phyloP scores from a whole-genome alignment of 2,888 invertebrate species.

The Melinaea marsaeus region DNA sequence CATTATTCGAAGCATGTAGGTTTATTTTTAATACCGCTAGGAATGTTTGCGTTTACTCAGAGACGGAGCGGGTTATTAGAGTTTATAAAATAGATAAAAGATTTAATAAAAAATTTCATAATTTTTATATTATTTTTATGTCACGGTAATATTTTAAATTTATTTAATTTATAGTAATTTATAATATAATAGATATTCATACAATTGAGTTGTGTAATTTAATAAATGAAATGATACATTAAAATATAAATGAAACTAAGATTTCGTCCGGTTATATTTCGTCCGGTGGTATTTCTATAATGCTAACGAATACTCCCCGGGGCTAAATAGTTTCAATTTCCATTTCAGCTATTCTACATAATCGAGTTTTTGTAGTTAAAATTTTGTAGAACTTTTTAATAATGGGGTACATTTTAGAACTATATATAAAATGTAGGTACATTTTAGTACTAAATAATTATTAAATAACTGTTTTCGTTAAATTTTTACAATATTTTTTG shows the following conservation, averaged over 20 bases:
- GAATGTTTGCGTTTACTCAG: slow-evolving; percentile 26
- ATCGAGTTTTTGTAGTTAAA: not conserved
- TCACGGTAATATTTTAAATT: not conserved
- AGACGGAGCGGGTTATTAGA: slow-evolving; percentile 31
- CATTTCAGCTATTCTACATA: slow-evolving; percentile 3
- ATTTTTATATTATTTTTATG: not conserved
- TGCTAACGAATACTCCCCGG: slow-evolving; percentile 26
- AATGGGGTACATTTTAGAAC: not conserved
- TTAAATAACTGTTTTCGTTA: no score
- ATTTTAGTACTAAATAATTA: no score
- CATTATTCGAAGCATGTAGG: slow-evolving; percentile 28
- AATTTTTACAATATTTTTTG: no score
- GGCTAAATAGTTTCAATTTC: slow-evolving; percentile 6
- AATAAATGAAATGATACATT: no score
- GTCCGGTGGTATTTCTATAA: slow-evolving; percentile 11
- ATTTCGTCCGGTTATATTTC: not conserved
- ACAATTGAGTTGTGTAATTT: no score
- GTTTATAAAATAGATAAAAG: slow-evolving; percentile 18
- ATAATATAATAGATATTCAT: no score
- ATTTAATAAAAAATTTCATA: not conserved
- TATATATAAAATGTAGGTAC: not conserved
- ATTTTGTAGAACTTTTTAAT: not conserved
- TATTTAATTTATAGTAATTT: no score
- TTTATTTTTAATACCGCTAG: slow-evolving; percentile 34
- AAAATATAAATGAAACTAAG: no score